phyloP scores from a whole-genome alignment of 2,113 vertebrate species.

The Corynorhinus townsendii region DNA sequence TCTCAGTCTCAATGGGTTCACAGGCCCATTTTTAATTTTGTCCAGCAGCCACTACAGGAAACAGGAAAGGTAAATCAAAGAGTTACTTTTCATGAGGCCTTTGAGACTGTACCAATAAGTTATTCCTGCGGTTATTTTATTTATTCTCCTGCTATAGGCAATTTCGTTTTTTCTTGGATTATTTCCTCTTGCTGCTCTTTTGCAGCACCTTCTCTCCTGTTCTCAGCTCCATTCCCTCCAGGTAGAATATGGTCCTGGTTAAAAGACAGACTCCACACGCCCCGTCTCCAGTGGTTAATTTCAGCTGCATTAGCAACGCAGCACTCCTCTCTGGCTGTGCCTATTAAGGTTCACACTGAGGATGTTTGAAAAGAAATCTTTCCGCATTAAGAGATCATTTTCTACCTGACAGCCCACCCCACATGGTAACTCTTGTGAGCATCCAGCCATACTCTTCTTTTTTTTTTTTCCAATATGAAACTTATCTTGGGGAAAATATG shows the following conservation, averaged over 20 bases:
- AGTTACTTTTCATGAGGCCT: constrained; percentile 59
- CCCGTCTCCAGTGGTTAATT: neutral
- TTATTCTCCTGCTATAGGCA: constrained; percentile 65
- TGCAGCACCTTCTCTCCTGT: neutral
- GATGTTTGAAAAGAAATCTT: constrained; percentile 51
- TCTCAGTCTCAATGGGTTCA: constrained; percentile 40
- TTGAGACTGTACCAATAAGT: constrained; percentile 50
- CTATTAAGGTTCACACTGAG: constrained; percentile 24
- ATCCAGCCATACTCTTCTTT: neutral
- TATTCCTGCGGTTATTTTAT: constrained; percentile 51
- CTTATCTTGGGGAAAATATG: neutral
- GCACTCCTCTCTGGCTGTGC: constrained; percentile 10
- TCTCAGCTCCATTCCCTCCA: constrained; percentile 3
- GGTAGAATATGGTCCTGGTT: neutral
- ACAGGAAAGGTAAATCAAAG: constrained; percentile 59
- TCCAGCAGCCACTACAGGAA: constrained; percentile 50
- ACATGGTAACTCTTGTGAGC: constrained; percentile 7
- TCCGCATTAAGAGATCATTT: constrained; percentile 55
- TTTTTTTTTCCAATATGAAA: neutral
- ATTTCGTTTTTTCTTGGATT: constrained; percentile 37
- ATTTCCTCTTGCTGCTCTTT: neutral
- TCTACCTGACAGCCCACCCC: constrained; percentile 49
- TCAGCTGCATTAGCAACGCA: neutral
- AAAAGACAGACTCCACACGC: neutral
- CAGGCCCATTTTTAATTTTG: constrained; percentile 71